Percentiles rank a stretch among this genome's conserved stretches.
phyloP scores from a whole-genome alignment of 2,797 vertebrate species.

The Macropodus opercularis region DNA sequence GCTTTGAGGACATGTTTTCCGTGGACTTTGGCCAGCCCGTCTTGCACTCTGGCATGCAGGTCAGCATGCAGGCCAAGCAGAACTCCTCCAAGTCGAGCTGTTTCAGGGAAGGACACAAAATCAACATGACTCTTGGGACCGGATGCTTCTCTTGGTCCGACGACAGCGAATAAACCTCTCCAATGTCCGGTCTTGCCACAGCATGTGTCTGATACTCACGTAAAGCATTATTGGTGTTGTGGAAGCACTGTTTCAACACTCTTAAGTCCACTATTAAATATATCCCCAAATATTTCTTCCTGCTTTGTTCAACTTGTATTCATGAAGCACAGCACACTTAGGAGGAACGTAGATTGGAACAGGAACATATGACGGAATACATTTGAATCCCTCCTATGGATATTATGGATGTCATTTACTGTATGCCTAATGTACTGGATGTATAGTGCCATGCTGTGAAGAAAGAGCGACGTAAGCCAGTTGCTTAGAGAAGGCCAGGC shows the following conservation, averaged over 20 bases:
- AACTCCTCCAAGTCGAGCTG: constrained; percentile 92
- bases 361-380: constrained; percentile 54
- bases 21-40: constrained; percentile 87
- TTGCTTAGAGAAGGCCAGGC: constrained; percentile 76
- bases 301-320: constrained; percentile 30
- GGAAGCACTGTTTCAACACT: constrained; percentile 18
- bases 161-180: constrained; percentile 80
- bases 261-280: constrained; percentile 10
- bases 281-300: constrained; percentile 6
- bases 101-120: constrained; percentile 91
- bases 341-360: constrained; percentile 11
- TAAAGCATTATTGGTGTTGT: constrained; percentile 16
- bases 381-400: constrained; percentile 67
- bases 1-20: constrained; percentile 91
- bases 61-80: constrained; percentile 93
- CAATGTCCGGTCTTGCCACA: constrained; percentile 2
- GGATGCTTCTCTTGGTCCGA: constrained; percentile 87
- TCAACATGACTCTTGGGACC: constrained; percentile 88
- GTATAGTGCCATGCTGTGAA: constrained; percentile 82
- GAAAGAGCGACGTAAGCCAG: constrained; percentile 71
- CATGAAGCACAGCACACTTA: constrained; percentile 7
- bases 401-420: constrained; percentile 78
- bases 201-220: constrained; percentile 27
- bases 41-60: constrained; percentile 89
- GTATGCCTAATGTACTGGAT: constrained; percentile 79